phyloP scores from a whole-genome alignment of 2,113 vertebrate genomes.

The Grammomys surdaster region DNA sequence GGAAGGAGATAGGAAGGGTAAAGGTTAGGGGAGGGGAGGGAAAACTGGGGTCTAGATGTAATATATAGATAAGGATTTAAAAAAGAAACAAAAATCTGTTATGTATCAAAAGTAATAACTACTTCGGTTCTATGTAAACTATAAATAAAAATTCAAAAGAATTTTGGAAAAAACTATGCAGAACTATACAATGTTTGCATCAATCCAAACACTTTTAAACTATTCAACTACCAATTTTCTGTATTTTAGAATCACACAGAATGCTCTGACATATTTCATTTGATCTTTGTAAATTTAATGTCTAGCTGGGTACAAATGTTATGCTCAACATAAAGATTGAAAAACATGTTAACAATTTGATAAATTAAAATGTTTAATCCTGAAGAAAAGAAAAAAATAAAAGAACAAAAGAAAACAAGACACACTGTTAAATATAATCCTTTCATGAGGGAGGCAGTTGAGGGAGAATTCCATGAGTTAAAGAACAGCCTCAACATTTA shows the following conservation, averaged over 20 bases:
- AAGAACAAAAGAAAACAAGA: neutral
- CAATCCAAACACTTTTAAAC: neutral
- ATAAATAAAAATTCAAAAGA: too few species aligned
- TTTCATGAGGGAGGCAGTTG: neutral
- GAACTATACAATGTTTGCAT: neutral
- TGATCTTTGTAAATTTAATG: slow-evolving; percentile 33
- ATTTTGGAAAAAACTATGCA: neutral
- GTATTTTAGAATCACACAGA: slow-evolving; percentile 47
- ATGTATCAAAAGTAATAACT: too few species aligned
- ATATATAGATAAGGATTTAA: too few species aligned
- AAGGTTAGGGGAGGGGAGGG: too few species aligned
- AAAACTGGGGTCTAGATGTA: too few species aligned
- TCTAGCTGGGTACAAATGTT: neutral
- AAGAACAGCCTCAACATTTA: neutral
- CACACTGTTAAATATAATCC: neutral
- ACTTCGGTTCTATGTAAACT: too few species aligned
- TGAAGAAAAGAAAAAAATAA: too few species aligned
- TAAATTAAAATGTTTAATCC: too few species aligned
- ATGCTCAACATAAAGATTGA: neutral
- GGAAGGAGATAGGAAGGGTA: too few species aligned
- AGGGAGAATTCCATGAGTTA: neutral
- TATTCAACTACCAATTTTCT: neutral
- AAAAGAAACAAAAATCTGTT: too few species aligned
- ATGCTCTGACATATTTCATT: slow-evolving; percentile 35
- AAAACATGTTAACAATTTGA: neutral